Base-by-base conservation (phyloP, 2,888 invertebrate species). In the Pristionchus japonicus region DNA sequence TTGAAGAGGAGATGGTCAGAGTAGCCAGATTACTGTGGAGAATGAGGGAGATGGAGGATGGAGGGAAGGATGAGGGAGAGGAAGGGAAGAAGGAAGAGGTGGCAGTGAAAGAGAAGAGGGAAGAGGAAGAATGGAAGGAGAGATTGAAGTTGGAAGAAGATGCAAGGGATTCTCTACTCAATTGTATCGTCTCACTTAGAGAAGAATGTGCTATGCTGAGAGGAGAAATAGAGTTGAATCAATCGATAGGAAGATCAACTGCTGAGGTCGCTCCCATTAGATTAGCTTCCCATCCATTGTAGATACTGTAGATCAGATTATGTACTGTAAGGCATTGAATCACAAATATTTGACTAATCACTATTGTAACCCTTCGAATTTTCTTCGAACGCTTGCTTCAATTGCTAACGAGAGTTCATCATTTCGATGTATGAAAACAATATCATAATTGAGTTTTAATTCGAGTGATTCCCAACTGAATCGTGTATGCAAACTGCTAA, bases 171-270 rank as follows among this genome's bases (percentile, higher is more conserved):
- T 84, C 89, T 3, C 88, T 93, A 47, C 74, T 92, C 13, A 89
- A 86, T 11, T 91, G 94, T 83, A 89, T 93, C 40, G 89, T 89
- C 31, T 88, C 90, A 34, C 89, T 92, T 15, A 74, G 93, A 70
- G 89, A 90, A 17, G 87, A 92, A 23, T 93, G 93, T 87, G 92
- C 92, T 0, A 87, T 89, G 40, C 88, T 93, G 40, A 89, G 93
- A 43, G 93, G 93, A 9, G 89, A 89, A 15, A 88, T 91, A 6
- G 92, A 92, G 85, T 89, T 92, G 89, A 84, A 84, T 84, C 84
- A 84, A 40, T 37, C 37, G 27, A 82, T 82, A 11, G 74, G 11
- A 4, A 20, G 74, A 31, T 40, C 74, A 20, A n/a, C 7, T 15
- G 20, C 17, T 23, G 74, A 40, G 23, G 2, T 40, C 15, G 11